Conservation (phyloP, 2,888 invertebrate genomes). For the Watsonalla binaria region DNA sequence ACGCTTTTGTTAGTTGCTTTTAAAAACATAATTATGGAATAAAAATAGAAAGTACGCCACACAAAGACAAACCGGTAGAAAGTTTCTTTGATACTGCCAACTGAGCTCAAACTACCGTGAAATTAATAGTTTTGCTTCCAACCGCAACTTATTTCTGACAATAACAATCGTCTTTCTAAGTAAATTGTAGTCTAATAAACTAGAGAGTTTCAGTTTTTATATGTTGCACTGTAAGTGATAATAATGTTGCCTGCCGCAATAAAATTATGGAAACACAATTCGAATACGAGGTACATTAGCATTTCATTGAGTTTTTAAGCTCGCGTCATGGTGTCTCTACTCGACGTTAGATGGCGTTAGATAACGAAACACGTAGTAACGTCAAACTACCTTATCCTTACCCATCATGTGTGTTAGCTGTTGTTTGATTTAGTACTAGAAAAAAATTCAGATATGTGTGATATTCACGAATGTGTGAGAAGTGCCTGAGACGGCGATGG, state of each 20-base stretch:
- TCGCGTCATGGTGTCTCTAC: conserved; percentile 29
- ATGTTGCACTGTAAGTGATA: neutral
- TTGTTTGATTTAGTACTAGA: no score
- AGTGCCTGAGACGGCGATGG: no score
- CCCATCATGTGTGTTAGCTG: no score
- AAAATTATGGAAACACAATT: no score
- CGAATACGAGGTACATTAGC: neutral
- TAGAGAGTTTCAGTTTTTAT: neutral
- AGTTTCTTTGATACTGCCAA: conserved; percentile 41
- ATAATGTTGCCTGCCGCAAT: no score
- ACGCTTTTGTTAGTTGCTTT: conserved; percentile 57
- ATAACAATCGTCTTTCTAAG: conserved; percentile 22
- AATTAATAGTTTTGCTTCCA: conserved; percentile 55
- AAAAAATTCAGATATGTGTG: no score
- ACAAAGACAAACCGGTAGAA: conserved; percentile 56
- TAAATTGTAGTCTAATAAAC: conserved; percentile 7
- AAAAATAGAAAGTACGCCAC: conserved; percentile 68
- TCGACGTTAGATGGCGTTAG: conserved; percentile 51
- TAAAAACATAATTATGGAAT: conserved; percentile 61
- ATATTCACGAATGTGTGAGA: no score
- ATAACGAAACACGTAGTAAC: neutral
- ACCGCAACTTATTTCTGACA: conserved; percentile 49
- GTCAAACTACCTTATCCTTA: no score
- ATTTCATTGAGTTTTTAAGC: neutral
- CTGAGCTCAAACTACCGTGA: conserved; percentile 56